phyloP scores from a whole-genome alignment of 1,140 invertebrate genomes.

The Drosophila sulfurigaster region DNA sequence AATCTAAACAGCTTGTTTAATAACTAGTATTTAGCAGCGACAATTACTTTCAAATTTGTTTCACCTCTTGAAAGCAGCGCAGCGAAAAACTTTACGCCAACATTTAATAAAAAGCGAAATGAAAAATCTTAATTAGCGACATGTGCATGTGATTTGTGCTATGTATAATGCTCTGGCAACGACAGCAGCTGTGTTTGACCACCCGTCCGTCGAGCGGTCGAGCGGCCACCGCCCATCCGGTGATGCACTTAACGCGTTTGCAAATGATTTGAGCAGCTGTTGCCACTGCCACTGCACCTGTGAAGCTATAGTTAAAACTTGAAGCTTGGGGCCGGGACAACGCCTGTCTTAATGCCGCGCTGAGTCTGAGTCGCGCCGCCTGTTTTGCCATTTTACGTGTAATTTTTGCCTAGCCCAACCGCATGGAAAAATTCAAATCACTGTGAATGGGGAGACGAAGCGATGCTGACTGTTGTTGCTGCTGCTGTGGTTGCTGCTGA shows the following conservation, averaged over 20 bases:
- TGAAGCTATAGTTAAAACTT: not conserved
- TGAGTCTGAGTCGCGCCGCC: constrained; percentile 12
- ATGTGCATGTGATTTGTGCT: not conserved
- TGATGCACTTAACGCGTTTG: constrained; percentile 58
- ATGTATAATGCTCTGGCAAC: not conserved
- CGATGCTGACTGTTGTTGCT: constrained; percentile 18
- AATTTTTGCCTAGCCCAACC: constrained; percentile 64
- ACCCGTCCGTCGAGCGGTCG: constrained; percentile 30
- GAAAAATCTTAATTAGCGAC: constrained; percentile 57
- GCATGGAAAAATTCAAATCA: constrained; percentile 78
- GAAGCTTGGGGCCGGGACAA: constrained; percentile 9
- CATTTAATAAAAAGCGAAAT: constrained; percentile 43
- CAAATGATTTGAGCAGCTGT: constrained; percentile 65
- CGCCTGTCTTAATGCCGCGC: constrained; percentile 34
- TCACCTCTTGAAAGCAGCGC: constrained; percentile 1
- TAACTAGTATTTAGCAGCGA: constrained; percentile 5
- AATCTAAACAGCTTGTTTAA: not conserved
- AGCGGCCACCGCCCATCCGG: constrained; percentile 59
- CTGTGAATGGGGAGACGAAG: constrained; percentile 40
- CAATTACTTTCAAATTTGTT: constrained; percentile 39
- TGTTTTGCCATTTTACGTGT: constrained; percentile 41
- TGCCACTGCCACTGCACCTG: constrained; percentile 56
- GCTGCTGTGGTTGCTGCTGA: not conserved
- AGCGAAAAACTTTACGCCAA: not conserved
- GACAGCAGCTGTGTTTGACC: constrained; percentile 36